These are phyloP conservation scores for Eupristina koningsbergeri DNA, from an alignment of 1,140 invertebrate species.

Conservation along the genomic window DNA sequence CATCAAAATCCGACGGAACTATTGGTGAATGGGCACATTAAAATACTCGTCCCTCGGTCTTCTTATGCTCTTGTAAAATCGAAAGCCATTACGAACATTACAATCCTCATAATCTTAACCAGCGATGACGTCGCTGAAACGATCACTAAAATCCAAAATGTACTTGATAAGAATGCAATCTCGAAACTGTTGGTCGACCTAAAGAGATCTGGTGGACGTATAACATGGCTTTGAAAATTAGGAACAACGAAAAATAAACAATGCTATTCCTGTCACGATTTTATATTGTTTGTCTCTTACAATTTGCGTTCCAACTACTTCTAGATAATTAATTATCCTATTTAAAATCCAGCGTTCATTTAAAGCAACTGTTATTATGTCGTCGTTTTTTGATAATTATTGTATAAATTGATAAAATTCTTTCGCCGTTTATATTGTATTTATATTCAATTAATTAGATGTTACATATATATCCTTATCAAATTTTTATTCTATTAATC, in stretches of 20 bases:
- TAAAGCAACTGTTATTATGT: background rate
- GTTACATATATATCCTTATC: too few species aligned
- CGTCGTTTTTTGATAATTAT: background rate
- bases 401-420: too few species aligned
- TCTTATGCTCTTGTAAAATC: background rate
- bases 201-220: background rate
- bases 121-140: background rate
- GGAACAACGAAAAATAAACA: background rate
- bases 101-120: background rate
- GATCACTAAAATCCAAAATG: background rate
- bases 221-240: background rate
- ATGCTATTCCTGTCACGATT: background rate
- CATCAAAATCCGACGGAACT: background rate
- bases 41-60: too few species aligned
- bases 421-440: too few species aligned
- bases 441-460: too few species aligned
- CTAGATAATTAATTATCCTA: background rate
- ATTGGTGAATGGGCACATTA: background rate
- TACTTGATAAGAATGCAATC: background rate
- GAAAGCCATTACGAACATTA: slow-evolving; percentile 16
- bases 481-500: too few species aligned
- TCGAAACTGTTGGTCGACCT: background rate
- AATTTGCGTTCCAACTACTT: background rate
- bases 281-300: background rate
- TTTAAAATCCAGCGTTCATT: background rate